Evolutionary conservation across 1,140 invertebrate genomes (phyloP).

Genomic region (Zaprionus inermis): DNA sequence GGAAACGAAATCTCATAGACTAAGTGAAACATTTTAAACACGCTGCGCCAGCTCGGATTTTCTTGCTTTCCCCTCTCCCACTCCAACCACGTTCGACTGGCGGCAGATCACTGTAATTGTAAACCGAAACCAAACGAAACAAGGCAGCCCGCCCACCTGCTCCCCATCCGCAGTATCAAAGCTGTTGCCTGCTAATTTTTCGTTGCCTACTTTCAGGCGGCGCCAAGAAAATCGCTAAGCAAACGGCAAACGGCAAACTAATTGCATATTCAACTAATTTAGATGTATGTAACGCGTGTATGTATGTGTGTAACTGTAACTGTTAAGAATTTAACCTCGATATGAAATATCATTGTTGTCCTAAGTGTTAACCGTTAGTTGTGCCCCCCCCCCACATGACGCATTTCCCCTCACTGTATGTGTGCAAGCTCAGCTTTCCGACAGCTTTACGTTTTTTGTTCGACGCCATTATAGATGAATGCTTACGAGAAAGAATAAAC

Average conservation of each 20-base stretch:
- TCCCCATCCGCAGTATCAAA: background rate
- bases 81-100: background rate
- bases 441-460: constrained; percentile 37
- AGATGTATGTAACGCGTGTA: constrained; percentile 4
- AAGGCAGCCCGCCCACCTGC: background rate
- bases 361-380: constrained; percentile 59
- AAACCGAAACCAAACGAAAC: background rate
- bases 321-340: constrained; percentile 75
- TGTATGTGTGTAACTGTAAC: constrained; percentile 19
- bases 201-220: background rate
- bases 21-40: constrained; percentile 59
- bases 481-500: constrained; percentile 47
- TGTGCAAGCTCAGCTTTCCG: constrained; percentile 47
- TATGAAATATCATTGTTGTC: constrained; percentile 82
- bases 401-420: background rate
- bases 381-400: background rate
- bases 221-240: too few relatives aligned
- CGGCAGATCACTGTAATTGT: background rate
- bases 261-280: constrained; percentile 14
- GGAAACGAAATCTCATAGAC: constrained; percentile 66
- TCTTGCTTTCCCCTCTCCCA: background rate
- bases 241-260: background rate
- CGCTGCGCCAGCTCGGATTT: background rate
- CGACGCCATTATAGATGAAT: constrained; percentile 47
- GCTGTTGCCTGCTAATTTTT: too few relatives aligned